Conservation (phyloP, 92 coral and sea anemone genomes). For the Epizoanthus ramosus region DNA sequence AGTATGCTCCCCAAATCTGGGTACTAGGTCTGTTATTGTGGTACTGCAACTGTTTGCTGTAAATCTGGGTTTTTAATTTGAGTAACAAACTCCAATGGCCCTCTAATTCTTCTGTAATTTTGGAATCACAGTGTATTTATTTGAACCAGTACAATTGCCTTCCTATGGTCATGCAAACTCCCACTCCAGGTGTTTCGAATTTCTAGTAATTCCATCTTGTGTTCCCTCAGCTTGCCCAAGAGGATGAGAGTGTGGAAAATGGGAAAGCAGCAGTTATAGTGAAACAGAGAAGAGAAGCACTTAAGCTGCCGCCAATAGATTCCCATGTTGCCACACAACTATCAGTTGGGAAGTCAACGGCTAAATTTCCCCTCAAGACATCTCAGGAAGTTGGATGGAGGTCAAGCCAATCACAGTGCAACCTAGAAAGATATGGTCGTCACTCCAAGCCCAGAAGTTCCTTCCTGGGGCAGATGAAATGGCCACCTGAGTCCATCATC, state of each 20-base stretch:
- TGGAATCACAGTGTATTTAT: no score
- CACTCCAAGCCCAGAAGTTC: conserved; percentile 81
- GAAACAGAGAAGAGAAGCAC: conserved; percentile 93
- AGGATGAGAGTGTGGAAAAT: conserved; percentile 76
- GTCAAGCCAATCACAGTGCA: conserved; percentile 88
- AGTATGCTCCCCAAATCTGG: no score
- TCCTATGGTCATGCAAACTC: neutral
- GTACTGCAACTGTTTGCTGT: no score
- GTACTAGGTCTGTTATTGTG: no score
- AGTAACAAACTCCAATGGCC: no score
- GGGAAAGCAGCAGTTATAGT: conserved; percentile 94
- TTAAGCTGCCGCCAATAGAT: conserved; percentile 96
- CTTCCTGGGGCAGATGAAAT: conserved; percentile 87
- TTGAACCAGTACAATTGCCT: no score
- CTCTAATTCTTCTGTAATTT: no score
- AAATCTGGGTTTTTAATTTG: no score
- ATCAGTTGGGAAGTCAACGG: conserved; percentile 85
- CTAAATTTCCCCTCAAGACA: conserved; percentile 79
- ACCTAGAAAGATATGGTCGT: conserved; percentile 91
- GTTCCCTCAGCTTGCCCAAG: conserved; percentile 77
- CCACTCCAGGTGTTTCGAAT: neutral
- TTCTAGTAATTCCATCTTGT: neutral
- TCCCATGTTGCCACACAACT: conserved; percentile 88
- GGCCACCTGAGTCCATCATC: conserved; percentile 97
- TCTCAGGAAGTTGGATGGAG: conserved; percentile 95